phyloP scores from a whole-genome alignment of 1,140 invertebrate species.

The Heterodera schachtii region DNA sequence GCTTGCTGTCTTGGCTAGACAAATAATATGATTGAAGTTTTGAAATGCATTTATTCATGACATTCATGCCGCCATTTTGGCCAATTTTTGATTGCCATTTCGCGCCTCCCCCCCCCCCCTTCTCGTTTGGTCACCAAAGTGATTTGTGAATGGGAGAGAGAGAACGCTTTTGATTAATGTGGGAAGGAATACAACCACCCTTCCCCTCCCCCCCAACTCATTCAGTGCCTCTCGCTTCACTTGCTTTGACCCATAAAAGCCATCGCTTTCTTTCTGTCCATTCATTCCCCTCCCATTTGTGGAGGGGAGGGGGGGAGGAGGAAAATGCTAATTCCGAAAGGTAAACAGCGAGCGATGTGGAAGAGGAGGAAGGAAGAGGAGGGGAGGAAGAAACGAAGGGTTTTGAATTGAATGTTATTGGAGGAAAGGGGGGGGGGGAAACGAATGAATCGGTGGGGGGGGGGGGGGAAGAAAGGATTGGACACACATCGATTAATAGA shows the following conservation, averaged over 20 bases:
- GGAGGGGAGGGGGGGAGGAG: not conserved
- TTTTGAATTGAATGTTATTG: constrained; percentile 4
- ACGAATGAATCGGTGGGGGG: not conserved
- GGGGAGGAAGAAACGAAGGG: not conserved
- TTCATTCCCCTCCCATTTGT: not conserved
- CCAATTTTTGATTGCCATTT: not conserved
- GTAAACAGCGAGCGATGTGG: not conserved
- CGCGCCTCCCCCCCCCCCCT: not conserved
- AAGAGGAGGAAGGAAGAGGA: not conserved
- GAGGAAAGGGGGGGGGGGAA: not conserved
- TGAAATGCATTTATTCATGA: too few relatives aligned
- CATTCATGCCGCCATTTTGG: too few relatives aligned
- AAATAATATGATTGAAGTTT: too few relatives aligned
- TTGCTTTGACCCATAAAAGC: not conserved
- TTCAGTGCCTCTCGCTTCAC: not conserved
- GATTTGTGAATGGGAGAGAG: too few relatives aligned
- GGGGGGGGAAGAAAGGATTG: not conserved
- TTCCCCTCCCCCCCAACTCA: not conserved
- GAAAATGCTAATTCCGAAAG: constrained; percentile 3
- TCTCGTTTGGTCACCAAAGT: not conserved
- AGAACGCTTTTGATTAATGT: not conserved
- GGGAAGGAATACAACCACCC: not conserved
- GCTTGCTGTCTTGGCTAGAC: too few relatives aligned
- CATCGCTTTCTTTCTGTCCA: not conserved
- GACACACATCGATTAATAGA: not conserved